These are phyloP conservation scores for Periophthalmus modestus DNA, from an alignment of 2,113 vertebrate genomes.

Conservation along the genomic window DNA sequence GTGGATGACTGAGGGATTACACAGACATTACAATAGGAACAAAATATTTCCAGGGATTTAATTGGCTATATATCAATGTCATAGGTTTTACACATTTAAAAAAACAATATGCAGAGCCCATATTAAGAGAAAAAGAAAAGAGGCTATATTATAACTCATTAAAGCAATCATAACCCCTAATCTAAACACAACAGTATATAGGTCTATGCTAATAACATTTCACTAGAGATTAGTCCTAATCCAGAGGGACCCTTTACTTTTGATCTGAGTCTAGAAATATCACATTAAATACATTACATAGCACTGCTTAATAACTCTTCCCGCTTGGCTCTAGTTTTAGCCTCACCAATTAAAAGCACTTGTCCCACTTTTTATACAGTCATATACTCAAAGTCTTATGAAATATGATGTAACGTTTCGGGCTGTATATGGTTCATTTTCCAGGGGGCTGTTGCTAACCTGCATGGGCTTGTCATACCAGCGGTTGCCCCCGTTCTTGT, in stretches of 20 bases:
- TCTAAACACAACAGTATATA: constrained; percentile 17
- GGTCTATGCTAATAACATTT: constrained; percentile 24
- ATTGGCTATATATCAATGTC: too few species aligned
- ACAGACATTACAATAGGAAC: too few species aligned
- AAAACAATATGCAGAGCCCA: too few species aligned
- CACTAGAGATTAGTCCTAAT: not conserved
- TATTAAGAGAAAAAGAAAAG: too few species aligned
- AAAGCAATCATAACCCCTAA: constrained; percentile 18
- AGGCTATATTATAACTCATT: not conserved
- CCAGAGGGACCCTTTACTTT: constrained; percentile 8
- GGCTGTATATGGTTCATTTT: too few species aligned
- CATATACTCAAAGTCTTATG: not conserved
- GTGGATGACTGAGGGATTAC: too few species aligned
- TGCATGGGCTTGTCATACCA: constrained; percentile 99
- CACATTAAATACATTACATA: constrained; percentile 10
- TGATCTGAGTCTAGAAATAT: constrained; percentile 9
- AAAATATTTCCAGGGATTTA: too few species aligned
- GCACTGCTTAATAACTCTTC: constrained; percentile 14
- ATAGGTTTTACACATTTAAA: too few species aligned
- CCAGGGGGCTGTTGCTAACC: constrained; percentile 71
- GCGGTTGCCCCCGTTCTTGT: constrained; percentile 87
- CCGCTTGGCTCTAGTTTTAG: not conserved
- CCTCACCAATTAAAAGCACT: not conserved
- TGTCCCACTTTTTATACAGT: not conserved
- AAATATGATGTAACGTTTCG: not conserved